These are phyloP conservation scores for Panthera tigris DNA, from an alignment of 2,113 vertebrate species.

Conservation along the genomic window DNA sequence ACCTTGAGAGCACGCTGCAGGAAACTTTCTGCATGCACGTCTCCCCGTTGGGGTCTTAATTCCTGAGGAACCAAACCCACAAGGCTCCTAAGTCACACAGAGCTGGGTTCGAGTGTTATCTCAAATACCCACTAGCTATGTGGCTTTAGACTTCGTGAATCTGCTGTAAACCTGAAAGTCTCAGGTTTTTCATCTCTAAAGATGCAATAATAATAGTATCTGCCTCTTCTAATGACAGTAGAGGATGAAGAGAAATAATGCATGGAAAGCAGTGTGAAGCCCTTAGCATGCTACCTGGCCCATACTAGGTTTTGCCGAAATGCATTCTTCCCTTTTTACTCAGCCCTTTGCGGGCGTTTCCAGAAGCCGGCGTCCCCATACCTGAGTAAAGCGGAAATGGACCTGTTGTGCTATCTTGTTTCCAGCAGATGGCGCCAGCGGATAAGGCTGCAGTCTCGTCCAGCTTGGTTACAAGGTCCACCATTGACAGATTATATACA, in stretches of 20 bases:
- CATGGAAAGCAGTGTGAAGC: background rate
- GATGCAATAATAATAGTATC: background rate
- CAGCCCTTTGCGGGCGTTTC: background rate
- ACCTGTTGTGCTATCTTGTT: background rate
- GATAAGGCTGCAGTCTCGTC: background rate
- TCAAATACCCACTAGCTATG: background rate
- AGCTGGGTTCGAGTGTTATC: background rate
- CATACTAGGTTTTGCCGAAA: background rate
- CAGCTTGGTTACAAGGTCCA: background rate
- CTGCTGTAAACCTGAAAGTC: background rate
- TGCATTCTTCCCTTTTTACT: background rate
- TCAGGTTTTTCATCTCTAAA: background rate
- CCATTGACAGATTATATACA: background rate
- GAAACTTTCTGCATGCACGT: background rate
- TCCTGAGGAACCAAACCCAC: background rate
- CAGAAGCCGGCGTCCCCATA: background rate
- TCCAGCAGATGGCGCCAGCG: conserved; percentile 62
- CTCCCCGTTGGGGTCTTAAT: background rate
- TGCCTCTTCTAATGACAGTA: background rate
- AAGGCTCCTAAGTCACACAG: background rate
- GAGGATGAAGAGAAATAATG: background rate
- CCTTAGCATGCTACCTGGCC: background rate
- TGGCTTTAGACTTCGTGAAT: background rate
- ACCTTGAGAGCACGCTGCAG: background rate
- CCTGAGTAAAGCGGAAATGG: background rate